phyloP scores from a whole-genome alignment of 2,113 vertebrate species.

The Corydoras sp. region DNA sequence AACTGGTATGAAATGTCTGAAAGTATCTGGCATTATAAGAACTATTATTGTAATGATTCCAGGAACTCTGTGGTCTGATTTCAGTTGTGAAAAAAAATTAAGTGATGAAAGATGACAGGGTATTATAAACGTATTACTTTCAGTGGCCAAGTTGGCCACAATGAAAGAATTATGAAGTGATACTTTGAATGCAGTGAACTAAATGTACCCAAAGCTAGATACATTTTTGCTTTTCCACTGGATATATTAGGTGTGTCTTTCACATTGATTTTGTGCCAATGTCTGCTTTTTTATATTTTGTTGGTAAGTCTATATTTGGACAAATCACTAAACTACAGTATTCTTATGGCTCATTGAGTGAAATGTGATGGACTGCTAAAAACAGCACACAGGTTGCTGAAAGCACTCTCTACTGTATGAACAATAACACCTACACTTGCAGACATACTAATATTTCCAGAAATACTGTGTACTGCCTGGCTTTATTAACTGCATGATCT shows the following conservation, averaged over 20 bases:
- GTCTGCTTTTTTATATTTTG: not conserved
- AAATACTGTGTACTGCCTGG: too few relatives aligned
- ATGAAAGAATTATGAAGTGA: slow-evolving; percentile 32
- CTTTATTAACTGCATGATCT: too few relatives aligned
- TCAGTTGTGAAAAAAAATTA: slow-evolving; percentile 31
- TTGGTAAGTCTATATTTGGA: not conserved
- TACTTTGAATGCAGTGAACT: slow-evolving; percentile 16
- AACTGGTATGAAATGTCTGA: slow-evolving; percentile 34
- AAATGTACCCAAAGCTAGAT: not conserved
- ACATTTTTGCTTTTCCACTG: not conserved
- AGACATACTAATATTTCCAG: too few relatives aligned
- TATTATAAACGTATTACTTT: slow-evolving; percentile 26
- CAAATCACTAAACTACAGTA: not conserved
- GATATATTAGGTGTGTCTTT: too few relatives aligned
- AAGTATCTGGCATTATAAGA: slow-evolving; percentile 35
- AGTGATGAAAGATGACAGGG: slow-evolving; percentile 39
- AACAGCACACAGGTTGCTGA: not conserved
- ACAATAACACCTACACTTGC: not conserved
- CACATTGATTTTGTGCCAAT: too few relatives aligned
- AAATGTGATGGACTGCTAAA: not conserved
- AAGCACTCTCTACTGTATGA: not conserved
- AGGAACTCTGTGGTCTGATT: slow-evolving; percentile 28
- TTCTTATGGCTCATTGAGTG: not conserved
- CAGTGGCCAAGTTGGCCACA: slow-evolving; percentile 33
- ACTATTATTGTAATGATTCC: slow-evolving; percentile 41